Evolutionary conservation across 1,140 invertebrate species (phyloP).

Genomic region (Drosophila fuyamai): DNA sequence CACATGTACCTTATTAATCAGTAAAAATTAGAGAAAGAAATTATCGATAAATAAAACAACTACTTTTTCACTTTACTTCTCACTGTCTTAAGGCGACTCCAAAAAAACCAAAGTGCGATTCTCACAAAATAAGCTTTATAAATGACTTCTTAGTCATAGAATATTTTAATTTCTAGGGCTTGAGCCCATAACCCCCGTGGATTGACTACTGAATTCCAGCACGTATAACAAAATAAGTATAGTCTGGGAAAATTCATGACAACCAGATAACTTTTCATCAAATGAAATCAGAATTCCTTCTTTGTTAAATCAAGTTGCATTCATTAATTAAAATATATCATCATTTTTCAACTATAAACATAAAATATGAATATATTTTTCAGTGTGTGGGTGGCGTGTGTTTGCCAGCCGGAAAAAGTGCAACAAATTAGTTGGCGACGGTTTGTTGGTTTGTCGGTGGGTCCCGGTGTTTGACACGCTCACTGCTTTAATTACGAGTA

Average conservation of each 20-base stretch:
- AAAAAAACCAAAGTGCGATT: too few relatives aligned
- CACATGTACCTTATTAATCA: too few relatives aligned
- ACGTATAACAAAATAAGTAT: too few relatives aligned
- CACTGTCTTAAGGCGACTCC: background rate
- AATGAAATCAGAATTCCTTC: background rate
- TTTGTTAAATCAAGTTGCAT: too few relatives aligned
- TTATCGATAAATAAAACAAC: too few relatives aligned
- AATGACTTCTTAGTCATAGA: too few relatives aligned
- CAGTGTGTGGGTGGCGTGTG: background rate
- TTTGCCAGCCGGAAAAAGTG: constrained; percentile 29
- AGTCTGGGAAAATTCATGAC: background rate
- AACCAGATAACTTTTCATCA: background rate
- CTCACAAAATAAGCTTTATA: too few relatives aligned
- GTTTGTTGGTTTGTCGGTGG: constrained; percentile 53
- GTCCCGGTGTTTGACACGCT: constrained; percentile 60
- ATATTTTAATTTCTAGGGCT: background rate
- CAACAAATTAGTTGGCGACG: constrained; percentile 63
- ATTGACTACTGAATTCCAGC: background rate
- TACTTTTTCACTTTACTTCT: background rate
- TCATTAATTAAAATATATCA: background rate
- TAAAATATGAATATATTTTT: background rate
- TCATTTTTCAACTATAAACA: background rate
- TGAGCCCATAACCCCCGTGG: background rate
- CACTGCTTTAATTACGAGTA: constrained; percentile 71
- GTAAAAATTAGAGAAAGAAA: too few relatives aligned